phyloP scores from a whole-genome alignment of 2,888 invertebrate species.

The Masnerella sp. region DNA sequence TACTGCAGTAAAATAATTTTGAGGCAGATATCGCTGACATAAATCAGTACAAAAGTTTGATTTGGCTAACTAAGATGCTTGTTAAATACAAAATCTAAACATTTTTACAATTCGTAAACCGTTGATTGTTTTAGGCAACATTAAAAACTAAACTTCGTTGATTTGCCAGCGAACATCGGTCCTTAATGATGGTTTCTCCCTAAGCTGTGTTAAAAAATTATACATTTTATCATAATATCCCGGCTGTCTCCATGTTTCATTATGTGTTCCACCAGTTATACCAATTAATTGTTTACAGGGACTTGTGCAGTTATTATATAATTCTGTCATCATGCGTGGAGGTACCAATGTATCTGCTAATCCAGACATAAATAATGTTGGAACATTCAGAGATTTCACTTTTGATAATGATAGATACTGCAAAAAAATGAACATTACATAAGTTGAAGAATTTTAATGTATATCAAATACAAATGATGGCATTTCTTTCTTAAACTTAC shows the following conservation, averaged over 20 bases:
- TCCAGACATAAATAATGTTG: conserved; percentile 93
- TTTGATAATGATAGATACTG: conserved; percentile 87
- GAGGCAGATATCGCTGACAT: too few species aligned
- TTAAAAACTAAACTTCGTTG: conserved; percentile 72
- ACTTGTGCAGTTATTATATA: conserved; percentile 87
- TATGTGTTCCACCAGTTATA: conserved; percentile 92
- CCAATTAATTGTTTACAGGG: conserved; percentile 87
- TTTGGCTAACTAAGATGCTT: too few species aligned
- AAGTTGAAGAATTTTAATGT: too few species aligned
- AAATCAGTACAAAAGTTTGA: too few species aligned
- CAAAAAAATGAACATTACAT: conserved; percentile 66
- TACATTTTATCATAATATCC: conserved; percentile 83
- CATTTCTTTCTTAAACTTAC: too few species aligned
- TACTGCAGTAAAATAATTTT: too few species aligned
- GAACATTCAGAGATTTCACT: conserved; percentile 85
- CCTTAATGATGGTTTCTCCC: conserved; percentile 69
- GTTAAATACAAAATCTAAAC: too few species aligned
- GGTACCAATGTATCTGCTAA: conserved; percentile 92
- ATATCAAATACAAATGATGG: too few species aligned
- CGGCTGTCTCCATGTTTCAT: conserved; percentile 95
- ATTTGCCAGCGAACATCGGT: conserved; percentile 70
- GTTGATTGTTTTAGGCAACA: too few species aligned
- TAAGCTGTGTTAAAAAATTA: conserved; percentile 70
- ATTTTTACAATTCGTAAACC: too few species aligned
- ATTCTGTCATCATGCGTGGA: conserved; percentile 91